Conservation (phyloP, 2,888 invertebrate genomes). For the Coelinius sp. region DNA sequence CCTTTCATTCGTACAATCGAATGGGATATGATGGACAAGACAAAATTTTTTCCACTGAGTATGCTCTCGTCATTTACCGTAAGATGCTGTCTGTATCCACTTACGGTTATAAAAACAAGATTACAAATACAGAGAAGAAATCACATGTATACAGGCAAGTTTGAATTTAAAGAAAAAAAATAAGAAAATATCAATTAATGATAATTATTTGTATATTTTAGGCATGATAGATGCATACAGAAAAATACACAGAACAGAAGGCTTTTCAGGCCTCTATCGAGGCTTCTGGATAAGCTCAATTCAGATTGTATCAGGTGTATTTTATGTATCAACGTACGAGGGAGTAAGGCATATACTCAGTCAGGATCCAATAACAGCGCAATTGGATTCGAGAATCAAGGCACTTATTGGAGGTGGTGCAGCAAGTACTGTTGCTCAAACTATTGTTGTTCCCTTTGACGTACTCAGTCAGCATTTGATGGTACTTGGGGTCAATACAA, state of each 20-base stretch:
- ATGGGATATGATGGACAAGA: conserved; percentile 98
- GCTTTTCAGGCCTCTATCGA: conserved; percentile 88
- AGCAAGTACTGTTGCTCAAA: conserved; percentile 94
- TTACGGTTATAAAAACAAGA: conserved; percentile 94
- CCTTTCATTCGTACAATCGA: conserved; percentile 88
- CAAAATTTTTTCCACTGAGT: conserved; percentile 93
- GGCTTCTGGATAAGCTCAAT: conserved; percentile 96
- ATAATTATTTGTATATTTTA: conserved; percentile 56
- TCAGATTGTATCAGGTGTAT: conserved; percentile 88
- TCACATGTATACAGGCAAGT: conserved; percentile 83
- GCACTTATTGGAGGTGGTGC: conserved; percentile 91
- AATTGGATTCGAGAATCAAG: conserved; percentile 78
- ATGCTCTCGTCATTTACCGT: conserved; percentile 90
- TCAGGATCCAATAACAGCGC: conserved; percentile 71
- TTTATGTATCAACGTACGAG: conserved; percentile 96
- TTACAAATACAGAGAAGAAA: conserved; percentile 89
- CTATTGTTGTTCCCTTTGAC: conserved; percentile 96
- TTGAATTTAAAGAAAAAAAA: not conserved
- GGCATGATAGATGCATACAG: conserved; percentile 89
- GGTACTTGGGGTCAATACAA: conserved; percentile 82
- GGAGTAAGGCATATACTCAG: conserved; percentile 87
- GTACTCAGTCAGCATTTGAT: conserved; percentile 97
- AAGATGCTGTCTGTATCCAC: conserved; percentile 83
- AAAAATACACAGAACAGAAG: conserved; percentile 90
- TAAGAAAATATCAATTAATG: not conserved